phyloP scores from a whole-genome alignment of 2,797 vertebrate genomes.

The Bovichtus diacanthus region DNA sequence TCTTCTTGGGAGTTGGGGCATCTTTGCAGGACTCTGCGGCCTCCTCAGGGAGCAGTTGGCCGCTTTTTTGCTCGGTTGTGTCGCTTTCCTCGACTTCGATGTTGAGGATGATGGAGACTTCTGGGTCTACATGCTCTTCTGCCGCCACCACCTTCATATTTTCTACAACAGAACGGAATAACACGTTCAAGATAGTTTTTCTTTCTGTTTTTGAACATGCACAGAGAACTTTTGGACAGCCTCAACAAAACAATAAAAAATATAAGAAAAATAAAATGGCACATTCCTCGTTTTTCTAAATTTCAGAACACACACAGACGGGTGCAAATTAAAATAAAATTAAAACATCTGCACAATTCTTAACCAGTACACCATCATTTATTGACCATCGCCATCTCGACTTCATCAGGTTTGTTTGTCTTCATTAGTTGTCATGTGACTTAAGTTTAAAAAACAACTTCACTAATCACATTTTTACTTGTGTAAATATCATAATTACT shows the following conservation, averaged over 20 bases:
- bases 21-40: not conserved
- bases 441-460: too few species aligned
- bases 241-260: not conserved
- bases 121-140: slow-evolving; percentile 4
- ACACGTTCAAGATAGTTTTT: not conserved
- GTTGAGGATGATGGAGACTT: slow-evolving; percentile 50
- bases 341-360: too few species aligned
- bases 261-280: not conserved
- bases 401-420: too few species aligned
- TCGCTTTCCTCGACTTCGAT: not conserved
- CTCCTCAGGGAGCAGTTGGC: slow-evolving; percentile 15
- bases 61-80: not conserved
- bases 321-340: too few species aligned
- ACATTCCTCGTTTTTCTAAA: not conserved
- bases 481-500: too few species aligned
- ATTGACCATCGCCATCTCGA: too few species aligned
- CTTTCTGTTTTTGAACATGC: not conserved
- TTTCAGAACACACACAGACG: not conserved
- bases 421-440: not conserved
- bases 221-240: not conserved
- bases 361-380: too few species aligned
- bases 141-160: not conserved
- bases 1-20: slow-evolving; percentile 37
- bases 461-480: too few species aligned
- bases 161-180: slow-evolving; percentile 2